Percentiles rank a stretch among this genome's conserved stretches.
phyloP scores from a whole-genome alignment of 2,888 invertebrate genomes.

The Tetanocera ferruginea region DNA sequence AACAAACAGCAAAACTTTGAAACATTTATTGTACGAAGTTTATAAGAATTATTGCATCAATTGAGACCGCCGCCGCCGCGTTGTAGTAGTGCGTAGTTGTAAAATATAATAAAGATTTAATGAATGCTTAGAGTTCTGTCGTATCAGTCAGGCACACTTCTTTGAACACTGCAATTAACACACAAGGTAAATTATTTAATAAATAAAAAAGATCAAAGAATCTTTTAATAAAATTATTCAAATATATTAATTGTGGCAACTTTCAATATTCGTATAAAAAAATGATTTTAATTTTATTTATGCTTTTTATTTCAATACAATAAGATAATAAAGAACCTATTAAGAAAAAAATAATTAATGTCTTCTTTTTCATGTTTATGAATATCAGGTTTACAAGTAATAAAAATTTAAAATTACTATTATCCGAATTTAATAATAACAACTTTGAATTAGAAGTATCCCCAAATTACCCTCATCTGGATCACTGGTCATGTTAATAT shows the following conservation, averaged over 20 bases:
- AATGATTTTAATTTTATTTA: constrained; percentile 8
- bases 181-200: constrained; percentile 26
- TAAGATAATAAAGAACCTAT: constrained; percentile 24
- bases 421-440: too few relatives aligned
- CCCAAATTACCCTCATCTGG: too few relatives aligned
- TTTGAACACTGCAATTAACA: constrained; percentile 18
- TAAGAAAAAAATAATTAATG: constrained; percentile 2
- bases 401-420: neutral
- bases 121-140: neutral
- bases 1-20: neutral
- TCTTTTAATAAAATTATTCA: neutral
- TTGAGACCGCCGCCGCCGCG: neutral
- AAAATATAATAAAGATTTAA: constrained; percentile 4
- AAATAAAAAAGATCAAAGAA: neutral
- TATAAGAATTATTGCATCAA: neutral
- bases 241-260: neutral
- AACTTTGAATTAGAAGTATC: too few relatives aligned
- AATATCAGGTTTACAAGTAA: too few relatives aligned
- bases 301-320: constrained; percentile 24
- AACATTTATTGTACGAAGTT: constrained; percentile 1
- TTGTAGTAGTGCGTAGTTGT: constrained; percentile 5
- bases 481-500: too few relatives aligned
- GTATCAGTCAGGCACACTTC: neutral
- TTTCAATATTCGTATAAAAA: neutral
- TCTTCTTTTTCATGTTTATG: neutral